Evolutionary conservation across 2,797 vertebrate species (phyloP).

Genomic region (Etheostoma nigrum): DNA sequence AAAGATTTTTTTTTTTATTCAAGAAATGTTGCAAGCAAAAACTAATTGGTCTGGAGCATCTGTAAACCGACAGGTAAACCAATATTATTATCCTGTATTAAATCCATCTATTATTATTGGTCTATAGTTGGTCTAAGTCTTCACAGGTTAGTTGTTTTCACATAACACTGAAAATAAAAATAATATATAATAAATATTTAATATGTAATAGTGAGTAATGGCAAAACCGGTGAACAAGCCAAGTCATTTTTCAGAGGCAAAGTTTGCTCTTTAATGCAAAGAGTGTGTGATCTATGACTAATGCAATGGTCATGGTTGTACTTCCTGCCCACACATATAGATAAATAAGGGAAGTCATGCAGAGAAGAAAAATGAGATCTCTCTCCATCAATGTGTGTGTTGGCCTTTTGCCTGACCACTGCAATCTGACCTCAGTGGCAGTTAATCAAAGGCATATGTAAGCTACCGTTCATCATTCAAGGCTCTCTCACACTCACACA

Average conservation of each 20-base stretch:
- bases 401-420: conserved; percentile 61
- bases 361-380: conserved; percentile 24
- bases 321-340: conserved; percentile 12
- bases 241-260: conserved; percentile 1
- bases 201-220: no score
- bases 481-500: conserved; percentile 1
- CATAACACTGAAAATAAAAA: no score
- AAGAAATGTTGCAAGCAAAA: neutral
- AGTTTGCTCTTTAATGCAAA: conserved; percentile 10
- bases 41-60: neutral
- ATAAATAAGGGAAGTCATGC: conserved; percentile 19
- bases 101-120: neutral
- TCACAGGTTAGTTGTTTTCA: neutral
- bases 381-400: conserved; percentile 1
- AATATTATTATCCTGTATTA: neutral
- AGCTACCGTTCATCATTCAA: conserved; percentile 46
- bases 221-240: neutral
- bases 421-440: conserved; percentile 51
- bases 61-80: neutral
- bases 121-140: neutral
- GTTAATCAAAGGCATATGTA: conserved; percentile 59
- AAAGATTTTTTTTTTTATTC: neutral
- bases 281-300: conserved; percentile 8
- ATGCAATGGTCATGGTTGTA: conserved; percentile 20
- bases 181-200: no score